Evolutionary conservation across 2,113 vertebrate genomes (phyloP), one percentile per base, ranked within the genome.

Genomic region (Empidonax traillii): DNA sequence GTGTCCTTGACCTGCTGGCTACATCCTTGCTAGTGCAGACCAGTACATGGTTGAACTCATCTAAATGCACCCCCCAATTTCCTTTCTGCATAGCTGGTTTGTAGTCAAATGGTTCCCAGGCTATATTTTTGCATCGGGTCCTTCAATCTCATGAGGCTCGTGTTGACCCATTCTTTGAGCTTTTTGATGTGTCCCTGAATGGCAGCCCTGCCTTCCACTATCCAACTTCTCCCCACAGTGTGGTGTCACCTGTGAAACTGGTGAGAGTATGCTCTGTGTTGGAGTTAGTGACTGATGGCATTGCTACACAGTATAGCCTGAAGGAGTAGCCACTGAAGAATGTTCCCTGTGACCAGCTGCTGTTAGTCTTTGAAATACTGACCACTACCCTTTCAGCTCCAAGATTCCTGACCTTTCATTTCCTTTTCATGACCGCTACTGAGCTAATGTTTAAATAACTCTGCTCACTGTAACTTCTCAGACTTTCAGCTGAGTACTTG

Each of bases 191-290:
- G 10, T 8, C 19, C 55, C 46, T 44, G 69, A 49, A 58, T 3
- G 27, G 14, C 27, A 74, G 37, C 33, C 23, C 39, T 81, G 47
- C 13, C 35, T 84, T 77, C 61, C 20, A 55, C 25, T 8, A 2
- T 52, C 47, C n/a, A 37, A 4, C 62, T 67, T 19, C 28, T 80
- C 35, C 58, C 44, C 20, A 7, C 20, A 18, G 30, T 20, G 23
- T 52, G 18, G 44, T 65, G 35, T 51, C 14, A 37, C 85, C 47
- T 39, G 10, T n/a, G 39, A 47, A 78, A 49, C 44, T 73, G 53
- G 19, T 0, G 0, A 73, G 52, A 28, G n/a, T 53, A 30, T 1
- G 3, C 39, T 27, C 11, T 67, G 18, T 33, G 61, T 33, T 44
- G 44, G 17, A 44, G 44, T 44, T 49, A 59, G 49, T 25, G 35